phyloP scores from a whole-genome alignment of 2,113 vertebrate genomes.

The Oceanodroma tethys region DNA sequence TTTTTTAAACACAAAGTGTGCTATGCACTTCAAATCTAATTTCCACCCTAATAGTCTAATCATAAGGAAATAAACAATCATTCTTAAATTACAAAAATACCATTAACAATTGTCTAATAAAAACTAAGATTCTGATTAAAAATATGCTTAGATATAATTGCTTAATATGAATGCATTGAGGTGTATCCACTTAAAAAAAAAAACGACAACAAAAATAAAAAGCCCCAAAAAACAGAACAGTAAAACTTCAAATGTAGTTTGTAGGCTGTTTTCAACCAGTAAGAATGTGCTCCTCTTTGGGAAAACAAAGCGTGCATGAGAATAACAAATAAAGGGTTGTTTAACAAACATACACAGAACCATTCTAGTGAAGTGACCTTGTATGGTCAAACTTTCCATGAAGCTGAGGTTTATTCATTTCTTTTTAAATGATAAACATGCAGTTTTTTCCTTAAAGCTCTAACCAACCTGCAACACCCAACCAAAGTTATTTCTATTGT shows the following conservation, averaged over 20 bases:
- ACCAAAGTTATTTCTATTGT: not conserved
- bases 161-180: not conserved
- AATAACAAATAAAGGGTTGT: not conserved
- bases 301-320: not conserved
- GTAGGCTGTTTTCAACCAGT: not conserved
- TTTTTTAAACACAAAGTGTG: not conserved
- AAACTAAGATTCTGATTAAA: not conserved
- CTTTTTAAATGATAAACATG: not conserved
- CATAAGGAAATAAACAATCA: not conserved
- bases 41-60: not conserved
- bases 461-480: not conserved
- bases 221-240: no score
- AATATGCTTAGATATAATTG: not conserved
- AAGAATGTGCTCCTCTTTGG: not conserved
- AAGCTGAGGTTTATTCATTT: not conserved
- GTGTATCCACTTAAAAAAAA: not conserved
- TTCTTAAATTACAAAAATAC: not conserved
- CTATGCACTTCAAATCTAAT: not conserved
- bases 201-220: no score
- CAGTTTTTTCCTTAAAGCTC: not conserved
- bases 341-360: not conserved
- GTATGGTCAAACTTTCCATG: not conserved
- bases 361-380: not conserved
- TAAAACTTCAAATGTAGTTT: not conserved
- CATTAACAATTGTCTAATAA: not conserved